Evolutionary conservation across 2,797 vertebrate species (phyloP).

Genomic region (Orientallactaga sibirica): DNA sequence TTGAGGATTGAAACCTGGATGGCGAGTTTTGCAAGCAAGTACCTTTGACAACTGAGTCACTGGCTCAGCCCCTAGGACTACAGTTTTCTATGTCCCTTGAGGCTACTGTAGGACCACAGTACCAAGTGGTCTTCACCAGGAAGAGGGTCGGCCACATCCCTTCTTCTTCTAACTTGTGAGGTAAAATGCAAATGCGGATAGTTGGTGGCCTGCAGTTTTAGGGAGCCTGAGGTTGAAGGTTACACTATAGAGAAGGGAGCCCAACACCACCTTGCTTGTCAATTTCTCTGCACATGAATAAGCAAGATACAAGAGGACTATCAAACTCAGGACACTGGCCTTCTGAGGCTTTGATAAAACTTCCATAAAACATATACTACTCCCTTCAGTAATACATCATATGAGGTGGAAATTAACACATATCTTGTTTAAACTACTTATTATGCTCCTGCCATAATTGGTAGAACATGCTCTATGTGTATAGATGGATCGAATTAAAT

Average conservation of each 20-base stretch:
- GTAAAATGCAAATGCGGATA: not conserved
- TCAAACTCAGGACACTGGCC: not conserved
- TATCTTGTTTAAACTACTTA: not conserved
- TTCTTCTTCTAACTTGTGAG: not conserved
- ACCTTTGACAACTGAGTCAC: no score
- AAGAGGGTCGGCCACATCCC: not conserved
- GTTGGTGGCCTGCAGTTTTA: not conserved
- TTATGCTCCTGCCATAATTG: not conserved
- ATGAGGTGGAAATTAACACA: not conserved
- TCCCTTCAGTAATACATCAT: not conserved
- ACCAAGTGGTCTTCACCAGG: not conserved
- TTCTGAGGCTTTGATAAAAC: slow-evolving; percentile 4
- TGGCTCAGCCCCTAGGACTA: no score
- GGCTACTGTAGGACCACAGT: not conserved
- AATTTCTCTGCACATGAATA: no score
- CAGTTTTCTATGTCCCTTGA: not conserved
- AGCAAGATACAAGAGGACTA: no score
- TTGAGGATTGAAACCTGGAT: no score
- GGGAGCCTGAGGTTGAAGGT: not conserved
- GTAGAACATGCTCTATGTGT: not conserved
- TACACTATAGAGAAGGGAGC: not conserved
- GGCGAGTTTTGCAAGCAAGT: no score
- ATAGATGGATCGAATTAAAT: not conserved
- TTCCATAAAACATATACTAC: not conserved
- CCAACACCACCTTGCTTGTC: not conserved